phyloP scores from a whole-genome alignment of 2,888 invertebrate genomes.

The Gisinianus flammeolus region DNA sequence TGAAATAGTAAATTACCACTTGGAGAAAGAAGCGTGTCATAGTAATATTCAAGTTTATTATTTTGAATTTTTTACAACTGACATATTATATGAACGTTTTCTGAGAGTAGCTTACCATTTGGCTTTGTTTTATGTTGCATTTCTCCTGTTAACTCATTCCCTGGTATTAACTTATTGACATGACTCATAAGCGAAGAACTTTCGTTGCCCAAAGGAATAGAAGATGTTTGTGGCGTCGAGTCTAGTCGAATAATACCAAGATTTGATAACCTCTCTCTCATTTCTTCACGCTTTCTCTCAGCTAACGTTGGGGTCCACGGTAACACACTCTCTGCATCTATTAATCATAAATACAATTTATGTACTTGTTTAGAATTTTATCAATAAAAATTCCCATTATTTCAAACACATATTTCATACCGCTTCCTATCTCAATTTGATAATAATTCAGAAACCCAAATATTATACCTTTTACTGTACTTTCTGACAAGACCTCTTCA shows the following conservation, averaged over 20 bases:
- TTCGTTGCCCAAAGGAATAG: neutral
- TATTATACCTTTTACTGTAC: neutral
- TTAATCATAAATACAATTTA: neutral
- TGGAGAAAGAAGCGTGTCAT: no score
- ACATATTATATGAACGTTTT: neutral
- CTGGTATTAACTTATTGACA: no score
- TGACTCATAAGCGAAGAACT: neutral
- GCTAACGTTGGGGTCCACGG: conserved; percentile 79
- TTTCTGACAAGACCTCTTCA: neutral
- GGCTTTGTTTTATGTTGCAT: neutral
- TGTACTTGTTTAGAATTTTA: neutral
- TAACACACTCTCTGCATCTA: neutral
- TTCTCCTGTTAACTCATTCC: neutral
- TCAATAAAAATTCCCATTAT: neutral
- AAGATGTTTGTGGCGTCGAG: neutral
- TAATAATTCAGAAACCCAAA: neutral
- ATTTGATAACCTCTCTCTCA: conserved; percentile 74
- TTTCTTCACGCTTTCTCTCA: conserved; percentile 85
- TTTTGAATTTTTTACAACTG: neutral
- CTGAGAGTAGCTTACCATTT: neutral
- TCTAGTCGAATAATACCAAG: conserved; percentile 35
- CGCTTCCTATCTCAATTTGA: no score
- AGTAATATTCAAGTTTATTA: no score
- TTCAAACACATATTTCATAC: neutral
- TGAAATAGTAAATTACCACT: neutral